Evolutionary conservation across 2,113 vertebrate species (phyloP).

Genomic region (Poecile atricapillus): DNA sequence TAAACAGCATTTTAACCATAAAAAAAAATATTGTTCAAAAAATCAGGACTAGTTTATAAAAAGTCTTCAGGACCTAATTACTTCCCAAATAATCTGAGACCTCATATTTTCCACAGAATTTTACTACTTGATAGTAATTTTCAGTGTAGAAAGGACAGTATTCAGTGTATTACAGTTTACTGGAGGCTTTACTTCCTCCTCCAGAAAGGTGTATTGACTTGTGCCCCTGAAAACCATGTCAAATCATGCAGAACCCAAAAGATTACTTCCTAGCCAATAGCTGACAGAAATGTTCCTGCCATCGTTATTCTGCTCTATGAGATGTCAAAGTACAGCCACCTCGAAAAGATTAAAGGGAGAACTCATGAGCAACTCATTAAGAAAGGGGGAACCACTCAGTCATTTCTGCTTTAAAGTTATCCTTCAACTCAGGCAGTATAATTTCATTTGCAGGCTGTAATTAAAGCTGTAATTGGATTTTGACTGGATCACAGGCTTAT

Average conservation of each 20-base stretch:
- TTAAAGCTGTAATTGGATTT: conserved; percentile 53
- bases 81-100: background rate
- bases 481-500: background rate
- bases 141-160: background rate
- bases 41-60: background rate
- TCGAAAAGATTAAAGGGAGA: conserved; percentile 52
- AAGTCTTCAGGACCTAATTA: background rate
- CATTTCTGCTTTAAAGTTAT: conserved; percentile 45
- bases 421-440: conserved; percentile 55
- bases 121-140: background rate
- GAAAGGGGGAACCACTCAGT: conserved; percentile 17
- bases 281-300: conserved; percentile 53
- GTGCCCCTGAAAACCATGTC: background rate
- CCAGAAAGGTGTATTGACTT: conserved; percentile 19
- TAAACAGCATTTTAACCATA: background rate
- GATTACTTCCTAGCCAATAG: conserved; percentile 54
- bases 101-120: background rate
- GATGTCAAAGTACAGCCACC: conserved; percentile 45
- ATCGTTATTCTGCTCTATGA: conserved; percentile 5
- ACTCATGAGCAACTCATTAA: conserved; percentile 57
- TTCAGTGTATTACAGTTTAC: background rate
- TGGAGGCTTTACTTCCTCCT: background rate
- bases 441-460: conserved; percentile 50
- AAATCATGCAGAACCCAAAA: conserved; percentile 59
- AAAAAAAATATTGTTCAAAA: background rate